A percentile compares a stretch with the other conserved stretches of the same genome.
These are phyloP conservation scores for Nothobranchius furzeri DNA, from an alignment of 2,113 vertebrate genomes.

Conservation along the genomic window DNA sequence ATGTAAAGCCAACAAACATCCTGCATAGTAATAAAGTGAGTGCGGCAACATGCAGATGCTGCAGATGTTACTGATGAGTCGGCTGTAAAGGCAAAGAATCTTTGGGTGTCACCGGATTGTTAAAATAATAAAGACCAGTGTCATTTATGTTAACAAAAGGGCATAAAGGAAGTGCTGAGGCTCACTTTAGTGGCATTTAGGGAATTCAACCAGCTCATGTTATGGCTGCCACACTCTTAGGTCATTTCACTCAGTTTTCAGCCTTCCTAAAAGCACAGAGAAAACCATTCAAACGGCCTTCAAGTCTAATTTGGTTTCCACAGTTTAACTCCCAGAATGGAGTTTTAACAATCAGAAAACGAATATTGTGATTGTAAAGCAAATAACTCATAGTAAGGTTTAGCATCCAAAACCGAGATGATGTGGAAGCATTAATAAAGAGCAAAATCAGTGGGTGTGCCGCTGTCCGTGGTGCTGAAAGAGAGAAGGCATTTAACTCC, in stretches of 20 bases:
- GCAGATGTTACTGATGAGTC: no score
- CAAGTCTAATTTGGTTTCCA: not conserved
- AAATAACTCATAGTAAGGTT: no score
- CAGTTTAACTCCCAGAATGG: not conserved
- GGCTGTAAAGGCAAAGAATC: no score
- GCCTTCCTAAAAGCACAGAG: not conserved
- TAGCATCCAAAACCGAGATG: no score
- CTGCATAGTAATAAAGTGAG: no score
- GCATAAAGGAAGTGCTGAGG: not conserved
- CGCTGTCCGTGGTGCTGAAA: not conserved
- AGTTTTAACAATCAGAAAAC: no score
- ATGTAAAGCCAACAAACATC: no score
- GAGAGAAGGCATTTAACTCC: no score
- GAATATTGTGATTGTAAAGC: no score
- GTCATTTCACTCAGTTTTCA: not conserved
- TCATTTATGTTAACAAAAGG: not conserved
- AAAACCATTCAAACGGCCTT: not conserved
- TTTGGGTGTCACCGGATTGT: no score
- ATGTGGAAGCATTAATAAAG: no score
- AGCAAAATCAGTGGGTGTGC: not conserved
- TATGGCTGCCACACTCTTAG: not conserved
- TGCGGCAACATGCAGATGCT: no score
- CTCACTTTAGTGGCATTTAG: not conserved
- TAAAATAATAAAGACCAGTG: not conserved
- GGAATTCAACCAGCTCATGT: not conserved